These are phyloP conservation scores for Xestia rhomboidea DNA, from an alignment of 2,888 invertebrate species.

Conservation along the genomic window DNA sequence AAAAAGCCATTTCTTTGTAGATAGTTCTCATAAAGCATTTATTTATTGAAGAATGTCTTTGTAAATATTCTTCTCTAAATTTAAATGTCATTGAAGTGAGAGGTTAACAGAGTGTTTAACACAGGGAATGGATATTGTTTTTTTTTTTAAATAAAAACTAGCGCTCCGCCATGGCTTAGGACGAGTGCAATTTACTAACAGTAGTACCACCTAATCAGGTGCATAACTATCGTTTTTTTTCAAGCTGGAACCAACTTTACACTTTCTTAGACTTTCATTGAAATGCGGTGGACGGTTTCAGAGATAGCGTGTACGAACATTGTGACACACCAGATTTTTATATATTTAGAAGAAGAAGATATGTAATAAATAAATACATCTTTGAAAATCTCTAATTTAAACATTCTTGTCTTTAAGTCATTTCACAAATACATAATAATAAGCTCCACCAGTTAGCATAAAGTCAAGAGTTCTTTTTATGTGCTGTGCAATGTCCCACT, in stretches of 20 bases:
- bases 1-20: neutral
- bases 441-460: neutral
- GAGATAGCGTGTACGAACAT: neutral
- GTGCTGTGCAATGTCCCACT: neutral
- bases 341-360: neutral
- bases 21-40: neutral
- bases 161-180: neutral
- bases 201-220: neutral
- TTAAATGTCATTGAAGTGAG: neutral
- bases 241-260: neutral
- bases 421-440: neutral
- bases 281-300: neutral
- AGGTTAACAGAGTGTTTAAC: neutral
- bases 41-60: constrained; percentile 4
- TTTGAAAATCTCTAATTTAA: neutral
- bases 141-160: neutral
- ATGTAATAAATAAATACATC: neutral
- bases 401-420: neutral
- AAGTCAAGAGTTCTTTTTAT: neutral
- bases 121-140: neutral
- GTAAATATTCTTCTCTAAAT: neutral
- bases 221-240: neutral
- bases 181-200: neutral
- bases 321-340: no score
- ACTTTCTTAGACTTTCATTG: neutral